These are phyloP conservation scores for Lucinisca nassula DNA, from an alignment of 2,888 invertebrate species.

Conservation along the genomic window DNA sequence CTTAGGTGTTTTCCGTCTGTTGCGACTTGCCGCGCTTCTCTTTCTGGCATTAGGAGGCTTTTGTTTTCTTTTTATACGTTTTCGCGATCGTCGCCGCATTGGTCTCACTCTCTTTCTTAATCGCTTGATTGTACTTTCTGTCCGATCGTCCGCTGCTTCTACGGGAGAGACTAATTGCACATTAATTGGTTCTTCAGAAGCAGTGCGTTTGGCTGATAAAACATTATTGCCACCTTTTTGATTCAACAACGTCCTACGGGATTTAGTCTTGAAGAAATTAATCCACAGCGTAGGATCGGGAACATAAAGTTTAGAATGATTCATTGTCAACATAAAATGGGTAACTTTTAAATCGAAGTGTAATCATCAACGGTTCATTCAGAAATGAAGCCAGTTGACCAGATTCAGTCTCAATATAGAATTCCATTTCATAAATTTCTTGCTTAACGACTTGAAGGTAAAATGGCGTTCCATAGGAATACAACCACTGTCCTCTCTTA, in stretches of 20 bases:
- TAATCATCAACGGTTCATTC: not conserved
- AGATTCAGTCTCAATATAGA: not conserved
- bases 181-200: too few relatives aligned
- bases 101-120: too few relatives aligned
- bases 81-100: not conserved
- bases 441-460: not conserved
- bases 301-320: not conserved
- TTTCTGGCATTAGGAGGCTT: not conserved
- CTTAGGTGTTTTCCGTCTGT: not conserved
- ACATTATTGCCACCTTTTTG: slow-evolving; percentile 5
- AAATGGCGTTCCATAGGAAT: not conserved
- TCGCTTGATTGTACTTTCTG: not conserved
- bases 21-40: not conserved
- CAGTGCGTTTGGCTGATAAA: not conserved
- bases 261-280: not conserved
- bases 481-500: not conserved
- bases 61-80: not conserved
- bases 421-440: not conserved
- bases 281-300: not conserved
- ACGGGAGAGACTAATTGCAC: not conserved
- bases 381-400: not conserved
- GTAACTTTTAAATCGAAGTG: not conserved
- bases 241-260: not conserved
- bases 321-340: not conserved
- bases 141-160: not conserved